Percentiles rank a stretch among this genome's conserved stretches.
phyloP scores from a whole-genome alignment of 1,140 invertebrate genomes.

The Zaprionus lachaisei region DNA sequence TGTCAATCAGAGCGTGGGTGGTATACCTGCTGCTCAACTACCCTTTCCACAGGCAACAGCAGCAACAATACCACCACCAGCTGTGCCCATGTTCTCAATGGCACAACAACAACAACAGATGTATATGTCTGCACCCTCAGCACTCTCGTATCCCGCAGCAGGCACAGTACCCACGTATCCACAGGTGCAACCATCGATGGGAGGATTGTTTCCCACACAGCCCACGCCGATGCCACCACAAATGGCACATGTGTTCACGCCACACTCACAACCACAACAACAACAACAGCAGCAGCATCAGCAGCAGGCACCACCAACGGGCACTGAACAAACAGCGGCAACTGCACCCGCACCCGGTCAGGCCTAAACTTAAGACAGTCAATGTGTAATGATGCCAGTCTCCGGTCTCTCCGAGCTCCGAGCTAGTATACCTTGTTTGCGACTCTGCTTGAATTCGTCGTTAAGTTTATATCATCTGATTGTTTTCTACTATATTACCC shows the following conservation, averaged over 20 bases:
- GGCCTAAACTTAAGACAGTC: conserved; percentile 33
- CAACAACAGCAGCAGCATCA: not conserved
- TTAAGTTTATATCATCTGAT: conserved; percentile 60
- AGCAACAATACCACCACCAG: conserved; percentile 38
- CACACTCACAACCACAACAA: conserved; percentile 22
- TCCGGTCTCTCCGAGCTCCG: not conserved
- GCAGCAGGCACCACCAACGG: conserved; percentile 20
- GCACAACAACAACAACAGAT: conserved; percentile 62
- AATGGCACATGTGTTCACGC: conserved; percentile 68
- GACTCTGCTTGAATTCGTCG: conserved; percentile 56
- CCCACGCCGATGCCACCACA: conserved; percentile 78
- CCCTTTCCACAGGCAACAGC: conserved; percentile 73
- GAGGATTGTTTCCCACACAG: conserved; percentile 73
- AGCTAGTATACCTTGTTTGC: conserved; percentile 25
- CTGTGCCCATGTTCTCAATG: conserved; percentile 43
- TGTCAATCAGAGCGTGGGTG: conserved; percentile 40
- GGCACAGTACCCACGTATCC: conserved; percentile 79
- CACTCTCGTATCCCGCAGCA: conserved; percentile 72
- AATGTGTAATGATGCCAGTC: conserved; percentile 14
- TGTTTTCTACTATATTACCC: conserved; percentile 41
- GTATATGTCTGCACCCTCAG: conserved; percentile 75
- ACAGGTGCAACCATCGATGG: conserved; percentile 80
- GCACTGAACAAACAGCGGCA: conserved; percentile 9
- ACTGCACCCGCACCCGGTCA: conserved; percentile 20
- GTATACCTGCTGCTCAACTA: conserved; percentile 67